A percentile compares a stretch with the other conserved stretches of the same genome.
Conservation (phyloP, 2,113 vertebrate genomes). For the Formicarius rufipectus region DNA sequence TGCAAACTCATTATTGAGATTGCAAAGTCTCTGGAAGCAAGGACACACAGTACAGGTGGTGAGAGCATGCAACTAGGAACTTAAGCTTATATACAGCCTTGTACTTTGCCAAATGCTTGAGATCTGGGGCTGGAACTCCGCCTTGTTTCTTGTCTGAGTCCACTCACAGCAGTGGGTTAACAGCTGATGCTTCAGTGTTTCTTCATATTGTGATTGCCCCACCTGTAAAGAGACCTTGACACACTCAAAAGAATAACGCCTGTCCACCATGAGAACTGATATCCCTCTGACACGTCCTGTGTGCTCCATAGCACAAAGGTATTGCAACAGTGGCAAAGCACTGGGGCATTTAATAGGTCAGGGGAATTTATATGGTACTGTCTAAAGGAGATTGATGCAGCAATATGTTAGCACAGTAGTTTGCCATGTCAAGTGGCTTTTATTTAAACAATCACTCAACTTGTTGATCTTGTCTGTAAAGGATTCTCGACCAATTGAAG, state of each 20-base stretch:
- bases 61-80: not conserved
- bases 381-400: not conserved
- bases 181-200: not conserved
- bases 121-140: not conserved
- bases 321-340: not conserved
- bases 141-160: not conserved
- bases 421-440: not conserved
- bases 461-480: not conserved
- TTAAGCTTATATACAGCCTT: not conserved
- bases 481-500: not conserved
- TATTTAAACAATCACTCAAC: not conserved
- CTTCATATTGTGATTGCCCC: not conserved
- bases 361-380: not conserved
- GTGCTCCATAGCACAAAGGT: not conserved
- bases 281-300: not conserved
- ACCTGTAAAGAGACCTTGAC: not conserved
- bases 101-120: not conserved
- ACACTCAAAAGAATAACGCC: not conserved
- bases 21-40: not conserved
- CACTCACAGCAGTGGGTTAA: not conserved
- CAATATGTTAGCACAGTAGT: not conserved
- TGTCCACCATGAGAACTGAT: not conserved
- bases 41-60: rapidly evolving
- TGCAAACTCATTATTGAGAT: not conserved
- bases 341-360: not conserved